phyloP scores from a whole-genome alignment of 2,888 invertebrate genomes.

The Esperia sulphurella region DNA sequence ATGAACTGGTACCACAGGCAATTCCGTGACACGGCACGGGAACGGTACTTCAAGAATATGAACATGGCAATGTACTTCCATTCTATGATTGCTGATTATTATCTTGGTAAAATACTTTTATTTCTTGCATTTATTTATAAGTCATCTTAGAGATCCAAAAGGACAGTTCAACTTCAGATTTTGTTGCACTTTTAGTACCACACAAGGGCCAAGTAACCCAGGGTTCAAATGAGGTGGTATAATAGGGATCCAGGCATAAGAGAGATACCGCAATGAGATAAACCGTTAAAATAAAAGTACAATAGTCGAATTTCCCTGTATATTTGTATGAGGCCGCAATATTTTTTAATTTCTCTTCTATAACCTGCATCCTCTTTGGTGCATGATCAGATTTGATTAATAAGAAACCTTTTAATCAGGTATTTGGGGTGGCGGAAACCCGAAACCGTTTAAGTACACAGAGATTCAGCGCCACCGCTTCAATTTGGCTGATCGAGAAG shows the following conservation, averaged over 20 bases:
- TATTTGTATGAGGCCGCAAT: too few relatives aligned
- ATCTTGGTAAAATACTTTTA: constrained; percentile 90
- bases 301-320: too few relatives aligned
- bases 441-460: constrained; percentile 98
- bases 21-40: constrained; percentile 95
- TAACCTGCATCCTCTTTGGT: neutral
- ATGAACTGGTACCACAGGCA: constrained; percentile 99
- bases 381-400: neutral
- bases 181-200: too few relatives aligned
- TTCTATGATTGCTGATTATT: constrained; percentile 98
- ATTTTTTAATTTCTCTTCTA: too few relatives aligned
- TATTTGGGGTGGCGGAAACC: constrained; percentile 96
- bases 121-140: too few relatives aligned
- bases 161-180: too few relatives aligned
- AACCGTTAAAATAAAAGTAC: too few relatives aligned
- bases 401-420: constrained; percentile 33
- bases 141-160: too few relatives aligned
- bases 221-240: too few relatives aligned
- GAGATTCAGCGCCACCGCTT: constrained; percentile 97
- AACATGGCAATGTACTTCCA: constrained; percentile 98
- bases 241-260: too few relatives aligned
- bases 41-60: constrained; percentile 98
- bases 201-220: too few relatives aligned
- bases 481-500: constrained; percentile 92
- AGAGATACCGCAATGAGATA: too few relatives aligned